A percentile compares a stretch with the other conserved stretches of the same genome.
phyloP scores from a whole-genome alignment of 2,113 vertebrate genomes.

The Spea multiplicata region DNA sequence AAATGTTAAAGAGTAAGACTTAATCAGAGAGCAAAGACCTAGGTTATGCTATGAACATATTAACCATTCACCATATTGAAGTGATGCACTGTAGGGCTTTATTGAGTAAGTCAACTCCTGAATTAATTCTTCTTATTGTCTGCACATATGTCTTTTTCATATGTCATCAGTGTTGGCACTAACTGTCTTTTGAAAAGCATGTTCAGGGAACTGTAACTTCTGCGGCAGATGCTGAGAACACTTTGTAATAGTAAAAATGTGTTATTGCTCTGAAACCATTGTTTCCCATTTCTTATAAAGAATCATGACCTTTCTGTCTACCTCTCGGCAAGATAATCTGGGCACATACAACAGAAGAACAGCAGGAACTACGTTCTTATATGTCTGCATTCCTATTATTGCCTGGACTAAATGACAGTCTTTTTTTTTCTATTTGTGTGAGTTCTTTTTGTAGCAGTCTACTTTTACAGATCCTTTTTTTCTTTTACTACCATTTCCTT shows the following conservation, averaged over 20 bases:
- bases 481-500: conserved; percentile 39
- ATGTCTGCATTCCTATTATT: conserved; percentile 43
- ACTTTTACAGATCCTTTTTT: conserved; percentile 14
- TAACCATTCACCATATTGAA: neutral
- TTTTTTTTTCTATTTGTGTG: conserved; percentile 45
- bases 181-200: conserved; percentile 43
- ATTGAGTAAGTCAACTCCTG: conserved; percentile 47
- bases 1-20: no score
- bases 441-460: conserved; percentile 18
- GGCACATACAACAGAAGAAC: conserved; percentile 51
- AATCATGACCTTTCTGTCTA: conserved; percentile 49
- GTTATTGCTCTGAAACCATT: conserved; percentile 40
- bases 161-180: conserved; percentile 46
- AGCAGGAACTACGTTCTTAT: conserved; percentile 44
- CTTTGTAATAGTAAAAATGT: conserved; percentile 44
- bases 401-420: conserved; percentile 54
- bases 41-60: neutral
- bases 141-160: conserved; percentile 15
- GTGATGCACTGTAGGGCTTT: conserved; percentile 31
- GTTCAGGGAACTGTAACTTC: conserved; percentile 48
- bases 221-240: conserved; percentile 12
- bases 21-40: no score
- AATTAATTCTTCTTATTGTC: conserved; percentile 45
- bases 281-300: conserved; percentile 50
- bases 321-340: conserved; percentile 51